Evolutionary conservation across 2,113 vertebrate genomes (phyloP), one percentile per base, ranked within the genome.

Genomic region (Sciurus niger): DNA sequence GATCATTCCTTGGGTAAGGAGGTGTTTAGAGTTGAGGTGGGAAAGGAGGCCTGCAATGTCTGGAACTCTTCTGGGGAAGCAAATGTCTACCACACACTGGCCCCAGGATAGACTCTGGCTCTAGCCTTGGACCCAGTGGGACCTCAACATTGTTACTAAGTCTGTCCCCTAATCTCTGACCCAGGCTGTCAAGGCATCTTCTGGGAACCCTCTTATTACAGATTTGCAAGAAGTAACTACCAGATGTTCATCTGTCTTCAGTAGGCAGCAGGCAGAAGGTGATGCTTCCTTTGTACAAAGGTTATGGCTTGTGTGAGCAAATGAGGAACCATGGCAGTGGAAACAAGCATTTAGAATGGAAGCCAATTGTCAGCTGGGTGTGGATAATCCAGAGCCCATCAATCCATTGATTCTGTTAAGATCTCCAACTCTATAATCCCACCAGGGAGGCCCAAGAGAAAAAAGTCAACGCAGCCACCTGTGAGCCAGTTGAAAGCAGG

Each of bases 111-210:
- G 63, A 14, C 32, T 80, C 4, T 7, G 43, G 37, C 40, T 55
- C n/a, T 17, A n/a, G 51, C 37, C 32, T 43, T 16, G n/a, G 67
- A 28, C 4, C 58, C 25, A 0, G 24, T 65, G 46, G 67, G 67
- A n/a, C 17, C 43, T 55, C 30, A 22, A 32, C 32, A 11, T 37
- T 82, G 2, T 2, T 17, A 46, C 16, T 18, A 30, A 60, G 30
- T 13, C 22, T 63, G 67, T 10, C 46, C 10, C 25, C 34, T 53
- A 13, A 6, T 9, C 72, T 89, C 55, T 14, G 43, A 10, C 30
- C 9, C 0, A 4, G 55, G 70, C 30, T 55, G 7, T 9, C 0
- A 0, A 34, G 63, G 40, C n/a, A 78, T 28, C 77, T 43, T 37
- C 46, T 30, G 14, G 28, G 46, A 1, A 24, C 60, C 68, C 22